Percentiles rank a stretch among this genome's conserved stretches.
phyloP scores from a whole-genome alignment of 1,140 invertebrate genomes.

The Mya arenaria region DNA sequence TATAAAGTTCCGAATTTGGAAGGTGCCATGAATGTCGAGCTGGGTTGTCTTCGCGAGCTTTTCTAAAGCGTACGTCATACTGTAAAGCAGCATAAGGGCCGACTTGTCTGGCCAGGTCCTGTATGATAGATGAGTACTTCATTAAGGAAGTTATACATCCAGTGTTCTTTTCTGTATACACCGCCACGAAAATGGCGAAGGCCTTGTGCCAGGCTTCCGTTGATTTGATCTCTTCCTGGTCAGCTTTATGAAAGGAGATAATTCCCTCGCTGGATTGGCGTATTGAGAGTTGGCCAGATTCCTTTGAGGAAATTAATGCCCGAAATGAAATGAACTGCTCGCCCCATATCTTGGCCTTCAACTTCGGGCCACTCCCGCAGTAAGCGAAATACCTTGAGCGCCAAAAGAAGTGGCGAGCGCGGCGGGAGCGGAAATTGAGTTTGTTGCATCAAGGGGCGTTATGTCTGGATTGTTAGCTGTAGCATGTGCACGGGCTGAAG shows the following conservation, averaged over 20 bases:
- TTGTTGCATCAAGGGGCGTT: too few relatives aligned
- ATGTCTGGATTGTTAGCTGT: too few relatives aligned
- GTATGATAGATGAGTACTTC: constrained; percentile 8
- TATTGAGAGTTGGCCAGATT: background rate
- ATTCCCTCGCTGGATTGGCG: background rate
- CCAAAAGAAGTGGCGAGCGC: too few relatives aligned
- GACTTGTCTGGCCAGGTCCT: background rate
- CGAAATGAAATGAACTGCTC: background rate
- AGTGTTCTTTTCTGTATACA: constrained; percentile 3
- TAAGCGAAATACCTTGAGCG: constrained; percentile 16
- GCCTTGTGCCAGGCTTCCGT: constrained; percentile 18
- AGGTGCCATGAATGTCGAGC: background rate
- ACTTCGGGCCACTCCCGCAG: constrained; percentile 12
- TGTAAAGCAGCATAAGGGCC: background rate
- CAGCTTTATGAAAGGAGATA: background rate
- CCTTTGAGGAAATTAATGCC: background rate
- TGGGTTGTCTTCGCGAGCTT: background rate
- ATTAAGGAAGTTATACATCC: background rate
- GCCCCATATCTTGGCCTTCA: constrained; percentile 9
- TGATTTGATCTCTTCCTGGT: background rate
- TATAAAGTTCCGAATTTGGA: constrained; percentile 13
- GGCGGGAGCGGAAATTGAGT: too few relatives aligned
- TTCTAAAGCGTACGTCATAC: constrained; percentile 2
- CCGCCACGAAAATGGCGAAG: background rate
- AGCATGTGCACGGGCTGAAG: too few relatives aligned